Conservation (phyloP, 2,888 invertebrate genomes). For the Phania funesta region DNA sequence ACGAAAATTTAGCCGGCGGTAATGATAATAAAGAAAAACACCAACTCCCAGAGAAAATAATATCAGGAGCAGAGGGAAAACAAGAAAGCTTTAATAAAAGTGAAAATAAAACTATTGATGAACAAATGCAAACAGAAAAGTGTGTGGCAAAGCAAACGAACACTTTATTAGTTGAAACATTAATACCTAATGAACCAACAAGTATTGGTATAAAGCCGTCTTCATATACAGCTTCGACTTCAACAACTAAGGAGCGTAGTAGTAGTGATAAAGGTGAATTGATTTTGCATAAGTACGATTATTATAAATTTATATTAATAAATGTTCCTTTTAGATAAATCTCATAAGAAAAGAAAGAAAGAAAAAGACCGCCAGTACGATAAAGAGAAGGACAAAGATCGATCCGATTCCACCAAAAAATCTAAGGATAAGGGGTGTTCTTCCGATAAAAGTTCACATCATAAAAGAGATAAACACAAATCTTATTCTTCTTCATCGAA, state of each 20-base stretch:
- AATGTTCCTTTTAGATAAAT: conserved; percentile 70
- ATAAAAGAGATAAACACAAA: conserved; percentile 59
- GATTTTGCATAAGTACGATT: background rate
- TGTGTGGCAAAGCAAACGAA: conserved; percentile 20
- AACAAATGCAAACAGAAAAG: conserved; percentile 13
- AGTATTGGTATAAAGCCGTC: background rate
- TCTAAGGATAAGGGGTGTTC: conserved; percentile 25
- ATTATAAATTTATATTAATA: background rate
- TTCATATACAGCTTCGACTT: background rate
- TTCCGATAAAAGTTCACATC: conserved; percentile 37
- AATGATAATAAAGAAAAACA: conserved; percentile 22
- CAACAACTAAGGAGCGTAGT: conserved; percentile 34
- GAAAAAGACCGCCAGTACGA: conserved; percentile 75
- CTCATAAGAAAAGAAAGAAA: conserved; percentile 79
- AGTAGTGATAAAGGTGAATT: conserved; percentile 58
- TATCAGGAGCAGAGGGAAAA: background rate
- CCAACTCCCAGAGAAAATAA: background rate
- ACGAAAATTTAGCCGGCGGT: conserved; percentile 58
- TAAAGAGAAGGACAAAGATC: conserved; percentile 58
- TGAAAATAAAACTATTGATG: conserved; percentile 19
- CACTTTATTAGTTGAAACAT: background rate
- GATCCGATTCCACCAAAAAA: conserved; percentile 45
- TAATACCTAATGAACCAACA: background rate
- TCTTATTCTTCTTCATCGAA: conserved; percentile 46
- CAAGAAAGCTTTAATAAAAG: background rate